Conservation (phyloP, 2,888 invertebrate species). For the Cheilosia impressa region DNA sequence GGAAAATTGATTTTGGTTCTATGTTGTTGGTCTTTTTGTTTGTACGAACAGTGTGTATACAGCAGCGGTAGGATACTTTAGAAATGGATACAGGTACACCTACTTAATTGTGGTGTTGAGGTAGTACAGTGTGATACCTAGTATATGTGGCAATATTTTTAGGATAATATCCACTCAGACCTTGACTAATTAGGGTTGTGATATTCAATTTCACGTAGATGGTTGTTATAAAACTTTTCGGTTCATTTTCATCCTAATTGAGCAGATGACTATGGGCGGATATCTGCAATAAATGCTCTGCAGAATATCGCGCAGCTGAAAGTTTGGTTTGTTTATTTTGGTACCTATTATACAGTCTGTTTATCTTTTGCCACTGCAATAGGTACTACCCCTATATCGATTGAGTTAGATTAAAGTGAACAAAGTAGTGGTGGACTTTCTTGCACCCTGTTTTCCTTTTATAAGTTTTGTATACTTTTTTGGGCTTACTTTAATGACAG, state of each 20-base stretch:
- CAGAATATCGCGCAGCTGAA: not conserved
- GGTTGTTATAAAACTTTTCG: slow-evolving; percentile 28
- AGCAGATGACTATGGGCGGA: slow-evolving; percentile 2
- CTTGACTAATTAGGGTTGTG: slow-evolving; percentile 50
- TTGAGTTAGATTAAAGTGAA: too few species aligned
- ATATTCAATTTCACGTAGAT: slow-evolving; percentile 50
- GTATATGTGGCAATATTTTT: slow-evolving; percentile 38
- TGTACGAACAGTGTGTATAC: not conserved
- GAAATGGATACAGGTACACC: not conserved
- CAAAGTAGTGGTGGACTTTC: too few species aligned
- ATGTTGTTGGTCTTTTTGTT: slow-evolving; percentile 9
- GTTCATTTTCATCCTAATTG: not conserved
- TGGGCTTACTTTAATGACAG: too few species aligned
- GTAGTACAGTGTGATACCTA: slow-evolving; percentile 2
- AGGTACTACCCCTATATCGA: too few species aligned
- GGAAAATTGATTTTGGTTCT: slow-evolving; percentile 61
- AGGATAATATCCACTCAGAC: slow-evolving; percentile 42
- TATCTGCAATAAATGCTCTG: not conserved
- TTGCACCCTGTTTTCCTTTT: too few species aligned
- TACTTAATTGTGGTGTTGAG: slow-evolving; percentile 7
- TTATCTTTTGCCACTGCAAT: too few species aligned
- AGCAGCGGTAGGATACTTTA: not conserved
- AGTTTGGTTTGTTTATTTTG: not conserved
- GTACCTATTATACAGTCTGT: not conserved
- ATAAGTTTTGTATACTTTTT: too few species aligned